Evolutionary conservation across 2,888 invertebrate genomes (phyloP), one percentile per base, ranked within the genome.

Genomic region (Minunthozetes semirufus): DNA sequence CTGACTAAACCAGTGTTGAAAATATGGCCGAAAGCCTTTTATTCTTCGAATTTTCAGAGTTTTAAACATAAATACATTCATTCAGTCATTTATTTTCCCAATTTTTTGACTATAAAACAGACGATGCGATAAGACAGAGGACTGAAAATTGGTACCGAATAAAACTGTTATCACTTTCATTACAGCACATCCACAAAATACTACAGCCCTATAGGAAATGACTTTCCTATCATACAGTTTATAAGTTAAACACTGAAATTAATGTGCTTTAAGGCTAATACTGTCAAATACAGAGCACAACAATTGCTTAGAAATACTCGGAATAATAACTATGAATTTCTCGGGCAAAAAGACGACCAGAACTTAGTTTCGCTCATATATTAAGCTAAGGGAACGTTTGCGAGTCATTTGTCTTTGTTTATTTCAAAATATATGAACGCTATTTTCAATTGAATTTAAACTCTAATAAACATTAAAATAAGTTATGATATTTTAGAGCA

Each of bases 91-190:
- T 42, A 42, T 42, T 42, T 42, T 42, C 5, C 42, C 13, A 42
- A 13, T 42, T 42, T 33, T 56, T 6, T 56, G 56, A 56, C 56
- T 56, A 25, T 56, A 22, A 25, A 56, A 56, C 22, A 56, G 56
- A 19, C 13, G 33, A 63, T 63, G 63, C 38, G 63, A 63, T 63
- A 63, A 63, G 63, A 63, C 63, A 33, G 29, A 63, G 63, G 17
- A 17, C 38, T 33, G 19, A 63, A 33, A n/a, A 38, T 63, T 63
- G 61, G 61, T 61, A 33, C 11, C 2, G 63, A 63, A 68, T 68
- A 68, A 42, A 68, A 68, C 42, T 68, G 68, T 68, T 42, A 68
- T 68, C 42, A 42, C 68, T 19, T 68, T 68, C 68, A 68, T 68
- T 68, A 68, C 68, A 68, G 22, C 29, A 15, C n/a, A 29, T 15